Conservation (phyloP, 2,888 invertebrate genomes). For the Aplocera efformata region DNA sequence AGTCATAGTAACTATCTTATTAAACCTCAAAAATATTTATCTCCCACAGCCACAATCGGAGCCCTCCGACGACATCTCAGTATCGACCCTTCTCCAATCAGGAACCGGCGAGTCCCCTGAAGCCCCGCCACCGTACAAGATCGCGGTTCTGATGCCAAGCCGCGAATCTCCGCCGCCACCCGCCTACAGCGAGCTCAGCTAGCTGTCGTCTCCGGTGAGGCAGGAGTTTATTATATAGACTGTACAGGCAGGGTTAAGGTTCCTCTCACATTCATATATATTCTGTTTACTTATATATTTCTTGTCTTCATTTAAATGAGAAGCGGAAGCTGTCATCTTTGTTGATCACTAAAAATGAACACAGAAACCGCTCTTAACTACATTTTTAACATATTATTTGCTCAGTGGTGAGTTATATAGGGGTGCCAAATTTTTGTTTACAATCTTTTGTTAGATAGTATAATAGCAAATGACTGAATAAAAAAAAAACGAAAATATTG, state of each 20-base stretch:
- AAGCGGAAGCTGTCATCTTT: too few species aligned
- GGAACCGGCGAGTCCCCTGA: constrained; percentile 39
- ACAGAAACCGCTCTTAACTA: too few species aligned
- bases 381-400: too few species aligned
- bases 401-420: too few species aligned
- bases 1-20: too few species aligned
- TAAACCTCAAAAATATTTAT: too few species aligned
- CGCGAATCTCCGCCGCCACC: constrained; percentile 81
- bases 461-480: too few species aligned
- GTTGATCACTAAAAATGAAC: too few species aligned
- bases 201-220: constrained; percentile 59
- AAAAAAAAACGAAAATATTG: too few species aligned
- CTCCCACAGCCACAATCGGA: constrained; percentile 30
- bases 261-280: constrained; percentile 8
- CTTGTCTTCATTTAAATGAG: too few species aligned
- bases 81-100: constrained; percentile 51
- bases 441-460: too few species aligned
- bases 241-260: constrained; percentile 32
- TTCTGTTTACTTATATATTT: background rate
- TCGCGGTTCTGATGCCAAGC: constrained; percentile 86
- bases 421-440: too few species aligned
- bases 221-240: constrained; percentile 66
- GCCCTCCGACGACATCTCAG: constrained; percentile 59
- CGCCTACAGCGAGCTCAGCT: constrained; percentile 87
- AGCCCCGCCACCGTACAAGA: constrained; percentile 90